Evolutionary conservation across 2,888 invertebrate genomes (phyloP).

Genomic region (Drosophila eohydei): DNA sequence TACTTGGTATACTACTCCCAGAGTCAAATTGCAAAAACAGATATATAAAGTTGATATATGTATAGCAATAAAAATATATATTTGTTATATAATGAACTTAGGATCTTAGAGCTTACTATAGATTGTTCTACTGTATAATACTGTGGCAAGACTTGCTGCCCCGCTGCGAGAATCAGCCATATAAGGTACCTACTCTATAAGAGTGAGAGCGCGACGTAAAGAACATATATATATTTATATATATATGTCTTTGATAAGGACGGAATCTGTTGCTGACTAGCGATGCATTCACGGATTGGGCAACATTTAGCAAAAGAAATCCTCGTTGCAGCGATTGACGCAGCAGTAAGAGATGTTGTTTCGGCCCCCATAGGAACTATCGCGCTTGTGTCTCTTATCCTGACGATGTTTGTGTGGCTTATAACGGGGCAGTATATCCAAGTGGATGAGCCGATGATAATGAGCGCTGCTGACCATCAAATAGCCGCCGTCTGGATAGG

Average conservation of each 20-base stretch:
- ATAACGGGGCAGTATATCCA: conserved; percentile 80
- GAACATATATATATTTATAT: conserved; percentile 3
- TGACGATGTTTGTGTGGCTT: conserved; percentile 74
- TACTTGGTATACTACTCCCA: not conserved
- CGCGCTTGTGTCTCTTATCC: conserved; percentile 77
- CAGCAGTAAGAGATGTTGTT: conserved; percentile 82
- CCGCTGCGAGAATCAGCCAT: conserved; percentile 32
- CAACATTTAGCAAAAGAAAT: conserved; percentile 79
- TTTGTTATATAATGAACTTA: conserved; percentile 10
- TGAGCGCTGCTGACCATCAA: conserved; percentile 79
- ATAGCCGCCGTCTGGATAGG: conserved; percentile 82
- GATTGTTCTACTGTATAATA: conserved; percentile 57
- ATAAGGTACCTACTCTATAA: conserved; percentile 76
- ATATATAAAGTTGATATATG: not conserved
- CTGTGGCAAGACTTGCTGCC: conserved; percentile 51
- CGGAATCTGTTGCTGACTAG: conserved; percentile 64
- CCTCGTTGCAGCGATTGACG: conserved; percentile 79
- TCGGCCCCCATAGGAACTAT: conserved; percentile 59
- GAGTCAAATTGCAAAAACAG: not conserved
- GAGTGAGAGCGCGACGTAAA: conserved; percentile 69
- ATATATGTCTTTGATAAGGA: conserved; percentile 45
- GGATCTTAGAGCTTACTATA: conserved; percentile 13
- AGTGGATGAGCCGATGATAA: conserved; percentile 71
- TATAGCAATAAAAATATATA: conserved; percentile 3
- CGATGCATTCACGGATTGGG: not conserved